phyloP scores from a whole-genome alignment of 2,888 invertebrate species.

The Oligia fasciuncula region DNA sequence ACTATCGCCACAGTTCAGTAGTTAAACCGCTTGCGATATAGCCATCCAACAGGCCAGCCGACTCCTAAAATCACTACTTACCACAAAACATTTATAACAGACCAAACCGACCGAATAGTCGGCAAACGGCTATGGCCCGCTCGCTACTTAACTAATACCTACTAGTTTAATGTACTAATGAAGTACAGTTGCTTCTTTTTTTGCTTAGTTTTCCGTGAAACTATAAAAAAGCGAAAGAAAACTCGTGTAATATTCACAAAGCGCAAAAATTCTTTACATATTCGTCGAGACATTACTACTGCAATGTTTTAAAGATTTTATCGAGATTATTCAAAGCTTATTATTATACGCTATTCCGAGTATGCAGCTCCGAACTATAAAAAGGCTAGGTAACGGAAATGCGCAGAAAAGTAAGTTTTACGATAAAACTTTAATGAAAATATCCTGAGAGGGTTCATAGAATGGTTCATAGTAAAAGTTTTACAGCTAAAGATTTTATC shows the following conservation, averaged over 20 bases:
- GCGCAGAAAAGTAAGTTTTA: conserved; percentile 24
- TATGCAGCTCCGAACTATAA: conserved; percentile 30
- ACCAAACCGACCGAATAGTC: neutral
- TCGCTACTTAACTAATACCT: neutral
- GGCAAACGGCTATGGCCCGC: neutral
- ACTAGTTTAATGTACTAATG: neutral
- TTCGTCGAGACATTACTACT: conserved; percentile 16
- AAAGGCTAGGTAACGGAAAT: conserved; percentile 1
- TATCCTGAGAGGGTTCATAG: neutral
- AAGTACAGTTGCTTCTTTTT: too few relatives aligned
- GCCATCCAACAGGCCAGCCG: neutral
- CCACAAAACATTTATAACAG: neutral
- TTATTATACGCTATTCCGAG: conserved; percentile 18
- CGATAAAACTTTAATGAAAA: conserved; percentile 37
- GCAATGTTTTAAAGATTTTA: conserved; percentile 19
- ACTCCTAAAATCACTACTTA: conserved; percentile 9
- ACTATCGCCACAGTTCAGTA: neutral
- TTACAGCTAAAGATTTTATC: conserved; percentile 4
- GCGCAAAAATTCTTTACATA: conserved; percentile 23
- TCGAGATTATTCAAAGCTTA: conserved; percentile 22
- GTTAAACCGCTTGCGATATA: neutral
- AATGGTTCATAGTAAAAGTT: conserved; percentile 16
- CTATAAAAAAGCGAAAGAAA: conserved; percentile 7
- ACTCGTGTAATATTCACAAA: conserved; percentile 11
- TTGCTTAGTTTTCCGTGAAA: conserved; percentile 17